These are phyloP conservation scores for Phortica magna DNA, from an alignment of 2,888 invertebrate species.

Conservation along the genomic window DNA sequence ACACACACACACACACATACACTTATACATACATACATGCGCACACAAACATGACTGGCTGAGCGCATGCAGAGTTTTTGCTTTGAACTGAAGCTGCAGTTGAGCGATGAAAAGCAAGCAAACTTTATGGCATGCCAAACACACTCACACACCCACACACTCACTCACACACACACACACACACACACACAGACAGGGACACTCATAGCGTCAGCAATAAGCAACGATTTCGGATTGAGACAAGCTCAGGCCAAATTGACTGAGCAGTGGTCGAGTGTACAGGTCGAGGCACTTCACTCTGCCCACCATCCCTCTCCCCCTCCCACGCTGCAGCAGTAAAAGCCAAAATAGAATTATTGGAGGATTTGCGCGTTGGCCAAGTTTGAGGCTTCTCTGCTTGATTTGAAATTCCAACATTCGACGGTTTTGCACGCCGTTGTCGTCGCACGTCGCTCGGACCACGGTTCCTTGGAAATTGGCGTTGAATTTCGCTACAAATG, in stretches of 20 bases:
- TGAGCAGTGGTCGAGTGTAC: constrained; percentile 12
- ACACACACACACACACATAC: not conserved
- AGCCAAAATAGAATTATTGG: constrained; percentile 44
- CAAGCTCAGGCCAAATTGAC: not conserved
- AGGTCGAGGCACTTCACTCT: not conserved
- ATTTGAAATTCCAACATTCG: constrained; percentile 52
- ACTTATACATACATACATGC: no score
- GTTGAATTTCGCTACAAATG: constrained; percentile 55
- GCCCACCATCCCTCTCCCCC: not conserved
- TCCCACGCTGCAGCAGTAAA: not conserved
- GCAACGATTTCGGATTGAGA: not conserved
- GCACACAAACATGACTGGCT: no score
- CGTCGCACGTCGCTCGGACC: no score
- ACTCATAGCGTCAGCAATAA: not conserved
- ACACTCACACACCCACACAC: not conserved
- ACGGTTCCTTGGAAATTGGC: constrained; percentile 46
- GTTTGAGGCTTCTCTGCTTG: constrained; percentile 40
- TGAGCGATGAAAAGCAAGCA: constrained; percentile 64
- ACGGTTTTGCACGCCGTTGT: no score
- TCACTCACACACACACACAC: not conserved
- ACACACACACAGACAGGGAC: not conserved
- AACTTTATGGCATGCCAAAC: constrained; percentile 58
- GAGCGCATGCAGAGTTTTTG: constrained; percentile 42
- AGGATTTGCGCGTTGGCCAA: constrained; percentile 35
- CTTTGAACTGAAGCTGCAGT: constrained; percentile 66